phyloP scores from a whole-genome alignment of 1,140 invertebrate genomes.

The Cherax quadricarinatus region DNA sequence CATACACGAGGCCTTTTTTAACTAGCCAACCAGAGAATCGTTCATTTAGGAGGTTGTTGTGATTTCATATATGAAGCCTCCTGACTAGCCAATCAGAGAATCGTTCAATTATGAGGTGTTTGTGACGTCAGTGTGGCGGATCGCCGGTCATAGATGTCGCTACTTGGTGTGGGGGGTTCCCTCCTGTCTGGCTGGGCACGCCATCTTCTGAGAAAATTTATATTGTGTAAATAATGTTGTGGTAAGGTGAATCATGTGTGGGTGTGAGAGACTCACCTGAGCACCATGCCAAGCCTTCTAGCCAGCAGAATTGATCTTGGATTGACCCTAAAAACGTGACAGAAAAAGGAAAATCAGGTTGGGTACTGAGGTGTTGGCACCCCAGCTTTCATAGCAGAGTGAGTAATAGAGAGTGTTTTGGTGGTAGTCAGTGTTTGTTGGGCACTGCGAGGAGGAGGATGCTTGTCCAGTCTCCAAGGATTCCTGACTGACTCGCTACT shows the following conservation, averaged over 20 bases:
- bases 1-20: too few species aligned
- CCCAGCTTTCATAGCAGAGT: constrained; percentile 14
- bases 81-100: constrained; percentile 11
- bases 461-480: neutral
- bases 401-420: constrained; percentile 28
- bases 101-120: neutral
- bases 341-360: too few species aligned
- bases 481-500: constrained; percentile 8
- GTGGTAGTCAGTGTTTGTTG: constrained; percentile 19
- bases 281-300: too few species aligned
- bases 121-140: constrained; percentile 18
- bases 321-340: too few species aligned
- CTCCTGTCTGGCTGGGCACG: neutral
- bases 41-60: too few species aligned
- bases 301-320: too few species aligned
- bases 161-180: neutral
- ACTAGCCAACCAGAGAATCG: too few species aligned
- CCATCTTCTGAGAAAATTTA: neutral
- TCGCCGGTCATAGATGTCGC: constrained; percentile 22
- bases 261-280: too few species aligned
- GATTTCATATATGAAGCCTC: constrained; percentile 1
- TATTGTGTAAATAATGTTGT: neutral
- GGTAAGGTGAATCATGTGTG: too few species aligned
- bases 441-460: constrained; percentile 2
- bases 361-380: neutral